A percentile compares a stretch with the other conserved stretches of the same genome.
These are phyloP conservation scores for Eristalinus aeneus DNA, from an alignment of 2,888 invertebrate genomes.

Conservation along the genomic window DNA sequence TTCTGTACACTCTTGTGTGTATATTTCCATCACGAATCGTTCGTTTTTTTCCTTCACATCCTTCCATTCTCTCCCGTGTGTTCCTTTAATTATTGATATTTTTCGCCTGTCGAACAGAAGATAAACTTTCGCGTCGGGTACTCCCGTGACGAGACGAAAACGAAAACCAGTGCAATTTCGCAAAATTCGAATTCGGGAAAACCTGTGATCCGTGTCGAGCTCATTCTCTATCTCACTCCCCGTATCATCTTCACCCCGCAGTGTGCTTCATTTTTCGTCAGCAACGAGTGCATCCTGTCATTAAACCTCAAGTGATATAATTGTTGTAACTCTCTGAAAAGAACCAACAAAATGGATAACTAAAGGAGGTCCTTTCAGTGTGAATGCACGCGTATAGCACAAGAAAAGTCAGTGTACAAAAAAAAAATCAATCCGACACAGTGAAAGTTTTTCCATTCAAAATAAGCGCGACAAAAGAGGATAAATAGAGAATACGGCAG, in stretches of 20 bases:
- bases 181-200: background rate
- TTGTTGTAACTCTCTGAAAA: background rate
- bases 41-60: background rate
- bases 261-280: constrained; percentile 1
- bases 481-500: constrained; percentile 9
- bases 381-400: background rate
- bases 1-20: constrained; percentile 66
- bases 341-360: constrained; percentile 21
- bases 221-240: background rate
- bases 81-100: constrained; percentile 49
- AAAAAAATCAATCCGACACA: constrained; percentile 54
- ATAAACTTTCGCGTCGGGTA: background rate
- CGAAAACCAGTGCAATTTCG: too few species aligned
- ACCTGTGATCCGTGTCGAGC: background rate
- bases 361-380: constrained; percentile 36
- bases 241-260: background rate
- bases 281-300: constrained; percentile 15
- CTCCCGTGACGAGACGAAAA: background rate
- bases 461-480: constrained; percentile 14
- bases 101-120: constrained; percentile 9
- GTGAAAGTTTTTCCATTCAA: constrained; percentile 38
- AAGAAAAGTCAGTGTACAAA: constrained; percentile 35
- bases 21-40: constrained; percentile 19
- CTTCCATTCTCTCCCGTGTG: background rate
- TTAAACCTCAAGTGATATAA: constrained; percentile 33